Percentiles rank a stretch among this genome's conserved stretches.
phyloP scores from a whole-genome alignment of 2,888 invertebrate genomes.

The Spodoptera picta region DNA sequence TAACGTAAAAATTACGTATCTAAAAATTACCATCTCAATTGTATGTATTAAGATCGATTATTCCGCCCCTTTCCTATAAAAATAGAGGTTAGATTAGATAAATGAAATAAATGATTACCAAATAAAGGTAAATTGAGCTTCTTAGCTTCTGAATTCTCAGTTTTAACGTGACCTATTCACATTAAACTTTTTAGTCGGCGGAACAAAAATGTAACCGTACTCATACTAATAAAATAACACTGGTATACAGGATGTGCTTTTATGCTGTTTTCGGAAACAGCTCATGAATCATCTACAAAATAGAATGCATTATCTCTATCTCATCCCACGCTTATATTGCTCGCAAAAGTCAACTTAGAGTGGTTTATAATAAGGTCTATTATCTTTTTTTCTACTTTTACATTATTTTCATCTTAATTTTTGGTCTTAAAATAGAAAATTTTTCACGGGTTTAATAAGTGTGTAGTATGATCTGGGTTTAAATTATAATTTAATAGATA shows the following conservation, averaged over 20 bases:
- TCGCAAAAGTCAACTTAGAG: constrained; percentile 41
- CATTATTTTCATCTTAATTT: constrained; percentile 16
- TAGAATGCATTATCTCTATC: constrained; percentile 43
- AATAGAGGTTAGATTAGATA: too few relatives aligned
- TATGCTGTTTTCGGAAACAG: constrained; percentile 38
- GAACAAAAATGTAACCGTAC: constrained; percentile 24
- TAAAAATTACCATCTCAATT: too few relatives aligned
- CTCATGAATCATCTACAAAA: constrained; percentile 46
- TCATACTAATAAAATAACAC: constrained; percentile 22
- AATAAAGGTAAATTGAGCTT: too few relatives aligned
- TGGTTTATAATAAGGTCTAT: constrained; percentile 24
- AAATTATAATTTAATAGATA: too few relatives aligned
- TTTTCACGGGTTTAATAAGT: too few relatives aligned
- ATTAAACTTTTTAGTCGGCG: not conserved
- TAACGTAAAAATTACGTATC: too few relatives aligned
- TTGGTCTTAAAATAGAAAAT: not conserved
- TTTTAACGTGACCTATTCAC: too few relatives aligned
- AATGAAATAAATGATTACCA: too few relatives aligned
- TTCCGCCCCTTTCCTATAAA: too few relatives aligned
- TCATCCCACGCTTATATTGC: constrained; percentile 42
- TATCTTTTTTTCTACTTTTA: constrained; percentile 23
- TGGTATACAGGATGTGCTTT: constrained; percentile 9
- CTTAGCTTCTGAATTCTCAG: too few relatives aligned
- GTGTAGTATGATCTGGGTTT: too few relatives aligned
- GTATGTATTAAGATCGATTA: too few relatives aligned